Base-by-base conservation (phyloP, 2,888 invertebrate genomes). In the Drosophila mimica region DNA sequence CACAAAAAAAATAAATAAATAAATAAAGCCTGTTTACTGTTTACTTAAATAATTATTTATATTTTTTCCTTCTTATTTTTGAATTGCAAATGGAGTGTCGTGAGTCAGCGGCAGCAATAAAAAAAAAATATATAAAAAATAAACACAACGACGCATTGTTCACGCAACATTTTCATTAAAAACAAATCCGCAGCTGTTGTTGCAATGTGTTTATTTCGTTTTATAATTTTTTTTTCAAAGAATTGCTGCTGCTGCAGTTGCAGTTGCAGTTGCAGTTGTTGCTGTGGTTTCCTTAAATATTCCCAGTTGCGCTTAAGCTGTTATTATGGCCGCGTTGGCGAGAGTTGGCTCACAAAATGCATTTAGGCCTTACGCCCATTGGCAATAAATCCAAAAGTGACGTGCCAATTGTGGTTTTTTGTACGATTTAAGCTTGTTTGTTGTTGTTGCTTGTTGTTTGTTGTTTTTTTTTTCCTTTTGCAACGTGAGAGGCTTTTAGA, bases 21-120 rank as follows among this genome's bases (percentile, higher is more conserved):
- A 33, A 36, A 52, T 49, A 68, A 66, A 58, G 28, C 53, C 66
- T 64, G 79, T 67, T 66, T 53, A 70, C 63, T 82, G 74, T 83
- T 88, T 88, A 88, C 79, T 75, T 72, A 70, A 65, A 77, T 71
- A 72, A 82, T 70, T 70, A 61, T 74, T 62, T 25, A 54, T 30
- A 34, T 71, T 58, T 57, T 65, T 53, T 11, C 51, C 31, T 28
- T 13, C 36, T 36, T 31, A 25, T 25, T 68, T 58, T 34, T n/a
- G 9, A 43, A 25, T 25, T 76, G 61, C 61, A 38, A 70, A 70
- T 65, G 15, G 25, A 36, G 49, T 34, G 15, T 30, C 4, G 51
- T 77, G 77, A 79, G 60, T 79, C 77, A 76, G 65, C 64, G 33
- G 25, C 25, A 28, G 36, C 25, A n/a, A n/a, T 6, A 49, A 49